phyloP scores from a whole-genome alignment of 2,888 invertebrate genomes.

The Eumacrocentrus americanus region DNA sequence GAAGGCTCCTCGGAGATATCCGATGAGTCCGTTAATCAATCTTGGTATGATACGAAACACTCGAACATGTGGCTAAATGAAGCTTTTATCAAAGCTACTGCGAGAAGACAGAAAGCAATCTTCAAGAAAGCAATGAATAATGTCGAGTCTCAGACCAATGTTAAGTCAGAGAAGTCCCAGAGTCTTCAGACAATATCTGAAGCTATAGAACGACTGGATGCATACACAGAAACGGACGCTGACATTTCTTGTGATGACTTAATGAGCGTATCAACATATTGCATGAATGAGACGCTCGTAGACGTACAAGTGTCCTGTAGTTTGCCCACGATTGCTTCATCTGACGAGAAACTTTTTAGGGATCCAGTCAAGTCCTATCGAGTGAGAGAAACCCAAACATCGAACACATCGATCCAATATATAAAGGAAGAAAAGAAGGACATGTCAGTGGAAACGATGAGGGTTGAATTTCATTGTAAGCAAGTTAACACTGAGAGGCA shows the following conservation, averaged over 20 bases:
- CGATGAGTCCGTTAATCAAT: not conserved
- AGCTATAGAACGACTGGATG: not conserved
- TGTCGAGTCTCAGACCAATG: slow-evolving; percentile 14
- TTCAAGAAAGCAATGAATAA: not conserved
- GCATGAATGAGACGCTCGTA: slow-evolving; percentile 22
- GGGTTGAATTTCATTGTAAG: not conserved
- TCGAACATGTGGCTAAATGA: too few relatives aligned
- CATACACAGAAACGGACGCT: slow-evolving; percentile 21
- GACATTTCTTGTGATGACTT: too few relatives aligned
- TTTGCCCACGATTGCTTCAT: not conserved
- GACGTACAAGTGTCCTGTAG: slow-evolving; percentile 15
- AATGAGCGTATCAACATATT: too few relatives aligned
- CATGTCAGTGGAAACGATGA: slow-evolving; percentile 23
- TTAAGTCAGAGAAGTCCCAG: slow-evolving; percentile 2
- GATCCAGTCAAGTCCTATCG: slow-evolving; percentile 18
- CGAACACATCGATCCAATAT: slow-evolving; percentile 14
- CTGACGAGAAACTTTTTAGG: not conserved
- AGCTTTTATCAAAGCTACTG: too few relatives aligned
- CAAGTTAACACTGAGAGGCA: slow-evolving; percentile 28
- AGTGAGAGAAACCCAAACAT: slow-evolving; percentile 22
- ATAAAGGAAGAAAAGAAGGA: not conserved
- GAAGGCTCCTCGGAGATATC: slow-evolving; percentile 15
- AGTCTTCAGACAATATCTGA: slow-evolving; percentile 11
- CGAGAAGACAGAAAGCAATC: too few relatives aligned
- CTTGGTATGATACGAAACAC: not conserved